Base-by-base conservation (phyloP, 1,140 invertebrate genomes). In the Drosophila takahashii region DNA sequence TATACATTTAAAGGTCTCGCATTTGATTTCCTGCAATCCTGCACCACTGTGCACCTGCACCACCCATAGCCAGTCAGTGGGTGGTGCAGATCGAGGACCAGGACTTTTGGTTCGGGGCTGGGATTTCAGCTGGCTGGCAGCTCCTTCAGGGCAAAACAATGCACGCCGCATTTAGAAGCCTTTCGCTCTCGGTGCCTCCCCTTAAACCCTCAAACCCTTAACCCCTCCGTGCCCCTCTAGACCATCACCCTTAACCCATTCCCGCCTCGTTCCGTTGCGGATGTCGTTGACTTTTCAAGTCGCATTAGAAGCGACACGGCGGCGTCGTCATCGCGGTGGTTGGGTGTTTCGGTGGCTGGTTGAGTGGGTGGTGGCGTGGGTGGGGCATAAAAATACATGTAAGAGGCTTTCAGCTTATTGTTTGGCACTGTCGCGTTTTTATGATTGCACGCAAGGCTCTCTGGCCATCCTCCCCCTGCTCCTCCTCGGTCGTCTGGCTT, bases 281-380 rank as follows among this genome's bases (percentile, higher is more conserved):
- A 84, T 89, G 84, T 87, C 84, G 84, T 89, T 87, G 84, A 87
- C 84, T 87, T 89, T 87, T 89, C 79, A 87, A 89, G 84, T 87
- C 84, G 77, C 84, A 87, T 89, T 86, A 86, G 84, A 41, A 59
- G 51, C 53, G 54, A 57, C 72, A 76, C 72, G 53, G 72, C 73
- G 72, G 61, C 52, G 67, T 48, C 67, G 45, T 41, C 37, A 44
- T 62, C 37, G 60, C 29, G 15, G 22, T 32, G 15, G 36, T 45
- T 62, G 29, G 29, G 32, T 29, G 56, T 36, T 3, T 10, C 13
- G 4, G 10, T 39, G 39, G n/a, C n/a, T 18, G n/a, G 4, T 7
- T 29, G 15, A 13, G 4, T 18, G 15, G 37, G 3, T 16, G 26
- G 41, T 36, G 47, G 22, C 26, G 39, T 36, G 67, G 41, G 69